Evolutionary conservation across 2,888 invertebrate species (phyloP).

Genomic region (Morinoia aosen): DNA sequence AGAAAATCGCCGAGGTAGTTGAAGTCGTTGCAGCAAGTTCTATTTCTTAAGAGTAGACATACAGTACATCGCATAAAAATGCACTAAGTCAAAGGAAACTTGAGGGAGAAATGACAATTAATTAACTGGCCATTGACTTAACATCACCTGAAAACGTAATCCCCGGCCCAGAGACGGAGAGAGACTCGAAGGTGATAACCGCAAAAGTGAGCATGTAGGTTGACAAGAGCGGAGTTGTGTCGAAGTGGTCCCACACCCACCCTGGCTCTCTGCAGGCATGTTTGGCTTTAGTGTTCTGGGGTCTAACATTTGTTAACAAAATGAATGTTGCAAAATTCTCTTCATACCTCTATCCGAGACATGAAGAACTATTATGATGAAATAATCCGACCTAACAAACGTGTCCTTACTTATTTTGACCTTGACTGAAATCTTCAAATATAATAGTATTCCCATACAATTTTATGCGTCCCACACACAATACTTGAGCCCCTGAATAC

Average conservation of each 20-base stretch:
- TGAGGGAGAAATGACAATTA: neutral
- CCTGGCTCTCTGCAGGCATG: neutral
- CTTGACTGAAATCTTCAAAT: too few species aligned
- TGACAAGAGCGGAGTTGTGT: neutral
- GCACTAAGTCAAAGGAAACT: neutral
- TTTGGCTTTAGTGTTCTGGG: neutral
- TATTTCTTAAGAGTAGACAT: neutral
- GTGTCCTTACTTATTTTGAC: too few species aligned
- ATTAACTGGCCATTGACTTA: neutral
- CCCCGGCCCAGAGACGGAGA: slow-evolving; percentile 13
- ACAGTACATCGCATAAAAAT: neutral
- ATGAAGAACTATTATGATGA: too few species aligned
- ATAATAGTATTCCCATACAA: too few species aligned
- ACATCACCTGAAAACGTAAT: slow-evolving; percentile 39
- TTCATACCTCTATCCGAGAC: too few species aligned
- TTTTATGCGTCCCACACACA: too few species aligned
- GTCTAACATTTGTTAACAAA: too few species aligned
- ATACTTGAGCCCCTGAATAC: too few species aligned
- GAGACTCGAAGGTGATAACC: neutral
- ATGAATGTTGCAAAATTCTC: too few species aligned
- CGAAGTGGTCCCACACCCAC: slow-evolving; percentile 41
- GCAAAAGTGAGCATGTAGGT: slow-evolving; percentile 9
- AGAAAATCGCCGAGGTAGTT: too few species aligned
- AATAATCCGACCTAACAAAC: too few species aligned
- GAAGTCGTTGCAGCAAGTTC: neutral